Evolutionary conservation across 2,797 vertebrate species (phyloP), one percentile per base, ranked within the genome.

Genomic region (Clamator glandarius): DNA sequence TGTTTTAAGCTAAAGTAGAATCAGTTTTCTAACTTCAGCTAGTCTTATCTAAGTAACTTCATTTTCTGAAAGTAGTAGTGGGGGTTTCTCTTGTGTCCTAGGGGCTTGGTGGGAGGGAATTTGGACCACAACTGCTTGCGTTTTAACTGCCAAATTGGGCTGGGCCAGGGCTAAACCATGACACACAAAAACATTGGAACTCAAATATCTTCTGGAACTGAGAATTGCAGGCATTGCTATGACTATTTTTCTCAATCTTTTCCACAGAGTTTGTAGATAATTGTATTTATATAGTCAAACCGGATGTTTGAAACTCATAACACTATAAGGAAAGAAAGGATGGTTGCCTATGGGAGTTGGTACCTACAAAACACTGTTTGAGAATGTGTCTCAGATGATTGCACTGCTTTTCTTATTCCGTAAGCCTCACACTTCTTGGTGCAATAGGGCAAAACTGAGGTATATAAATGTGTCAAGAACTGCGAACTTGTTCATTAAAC

Each of bases 401-500:
- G 2, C 19, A 46, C 14, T 76, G 24, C 36, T 82, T 21, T 59
- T 66, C 51, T 86, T 13, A 52, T 78, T 82, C 63, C 52, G 69
- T 8, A 21, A 93, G 17, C 31, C 59, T 93, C 52, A 70, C 57
- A 82, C 36, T 90, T 80, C 61, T 85, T 76, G 87, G 74, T 51
- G 42, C 78, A 93, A 72, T 8, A 79, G 59, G 28, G 92, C 8
- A 51, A 84, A 93, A 91, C 50, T 11, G 4, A 12, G 90, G 26
- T 13, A 72, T 14, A 63, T 69, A 70, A 89, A 87, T 66, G 14
- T 35, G 75, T 62, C 66, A 79, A 28, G 35, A 90, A 31, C 39
- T 82, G 72, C 46, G 76, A 79, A 87, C 29, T 79, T 81, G 44
- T 89, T 91, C 57, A 89, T 76, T 95, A 93, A 86, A 64, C 50